Evolutionary conservation across 2,113 vertebrate genomes (phyloP).

Genomic region (Cavia aperea): DNA sequence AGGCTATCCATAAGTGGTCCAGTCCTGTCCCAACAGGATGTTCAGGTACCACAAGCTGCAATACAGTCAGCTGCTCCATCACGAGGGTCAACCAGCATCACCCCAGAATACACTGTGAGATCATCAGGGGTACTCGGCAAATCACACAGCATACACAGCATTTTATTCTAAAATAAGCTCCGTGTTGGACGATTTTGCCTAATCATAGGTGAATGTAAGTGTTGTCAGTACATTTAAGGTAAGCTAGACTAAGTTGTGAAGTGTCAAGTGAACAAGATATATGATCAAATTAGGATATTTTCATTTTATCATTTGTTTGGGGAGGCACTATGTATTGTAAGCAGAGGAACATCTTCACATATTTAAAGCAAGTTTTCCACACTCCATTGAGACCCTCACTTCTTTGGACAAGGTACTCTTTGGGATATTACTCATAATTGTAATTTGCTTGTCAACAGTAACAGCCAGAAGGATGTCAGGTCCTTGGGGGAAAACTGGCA

Average conservation of each 20-base stretch:
- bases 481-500: neutral
- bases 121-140: neutral
- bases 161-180: neutral
- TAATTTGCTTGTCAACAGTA: neutral
- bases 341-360: neutral
- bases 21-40: neutral
- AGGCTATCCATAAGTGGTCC: too few species aligned
- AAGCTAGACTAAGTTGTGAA: too few species aligned
- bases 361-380: neutral
- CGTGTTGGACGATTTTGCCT: neutral
- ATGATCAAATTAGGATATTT: neutral
- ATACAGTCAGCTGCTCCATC: too few species aligned
- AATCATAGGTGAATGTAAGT: neutral
- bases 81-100: neutral
- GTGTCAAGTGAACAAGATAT: neutral
- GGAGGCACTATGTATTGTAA: neutral
- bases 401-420: neutral
- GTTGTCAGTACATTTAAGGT: neutral
- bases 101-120: accelerated
- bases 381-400: neutral
- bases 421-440: neutral
- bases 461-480: neutral
- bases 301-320: neutral
- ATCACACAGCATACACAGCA: neutral
- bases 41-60: too few species aligned